phyloP scores from a whole-genome alignment of 2,888 invertebrate species.

The Proisotoma minuta region DNA sequence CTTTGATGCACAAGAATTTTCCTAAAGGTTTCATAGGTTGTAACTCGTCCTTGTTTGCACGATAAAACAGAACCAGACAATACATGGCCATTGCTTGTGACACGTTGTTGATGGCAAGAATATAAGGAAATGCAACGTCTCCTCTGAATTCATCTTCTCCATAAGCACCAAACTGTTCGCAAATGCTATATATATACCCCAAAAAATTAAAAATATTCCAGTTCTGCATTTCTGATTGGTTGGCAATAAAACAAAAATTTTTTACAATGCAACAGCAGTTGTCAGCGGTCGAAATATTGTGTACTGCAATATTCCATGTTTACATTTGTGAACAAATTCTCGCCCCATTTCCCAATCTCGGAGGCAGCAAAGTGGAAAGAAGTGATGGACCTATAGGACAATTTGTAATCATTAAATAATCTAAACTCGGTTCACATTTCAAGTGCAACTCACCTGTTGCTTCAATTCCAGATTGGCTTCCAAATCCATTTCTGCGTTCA shows the following conservation, averaged over 20 bases:
- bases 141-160: conserved; percentile 86
- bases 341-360: conserved; percentile 91
- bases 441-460: conserved; percentile 25
- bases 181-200: conserved; percentile 61
- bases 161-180: conserved; percentile 77
- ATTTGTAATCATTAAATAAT: not conserved
- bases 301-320: conserved; percentile 94
- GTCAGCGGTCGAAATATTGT: conserved; percentile 86
- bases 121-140: conserved; percentile 81
- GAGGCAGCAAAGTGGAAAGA: conserved; percentile 86
- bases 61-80: conserved; percentile 87
- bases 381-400: conserved; percentile 62
- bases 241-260: not conserved
- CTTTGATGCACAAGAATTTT: conserved; percentile 94
- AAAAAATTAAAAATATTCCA: conserved; percentile 4
- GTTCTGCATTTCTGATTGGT: not conserved
- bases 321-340: conserved; percentile 88
- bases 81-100: conserved; percentile 97
- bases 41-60: conserved; percentile 78
- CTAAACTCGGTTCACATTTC: not conserved
- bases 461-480: conserved; percentile 58
- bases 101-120: conserved; percentile 79
- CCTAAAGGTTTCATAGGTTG: conserved; percentile 89
- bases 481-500: conserved; percentile 78
- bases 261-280: conserved; percentile 83